These are phyloP conservation scores for Catocala nupta DNA, from an alignment of 2,888 invertebrate species.

Conservation along the genomic window DNA sequence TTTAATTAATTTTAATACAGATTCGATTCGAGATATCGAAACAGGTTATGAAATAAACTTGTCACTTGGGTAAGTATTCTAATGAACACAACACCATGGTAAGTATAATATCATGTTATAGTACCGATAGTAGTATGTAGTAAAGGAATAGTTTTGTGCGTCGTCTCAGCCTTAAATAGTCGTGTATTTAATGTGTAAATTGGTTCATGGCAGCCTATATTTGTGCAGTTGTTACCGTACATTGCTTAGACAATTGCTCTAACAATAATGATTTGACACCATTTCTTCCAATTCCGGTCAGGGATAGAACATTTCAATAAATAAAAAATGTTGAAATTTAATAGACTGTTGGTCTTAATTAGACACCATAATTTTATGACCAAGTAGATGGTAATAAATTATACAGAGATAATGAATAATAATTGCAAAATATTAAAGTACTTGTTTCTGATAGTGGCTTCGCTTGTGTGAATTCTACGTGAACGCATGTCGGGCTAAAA, in stretches of 20 bases:
- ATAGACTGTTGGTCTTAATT: constrained; percentile 27
- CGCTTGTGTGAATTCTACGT: no score
- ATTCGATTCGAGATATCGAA: constrained; percentile 8
- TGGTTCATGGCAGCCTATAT: constrained; percentile 75
- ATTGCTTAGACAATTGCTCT: constrained; percentile 68
- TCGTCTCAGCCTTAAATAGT: constrained; percentile 59
- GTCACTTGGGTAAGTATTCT: background rate
- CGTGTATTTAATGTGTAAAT: constrained; percentile 72
- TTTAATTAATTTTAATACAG: constrained; percentile 16
- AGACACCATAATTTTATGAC: constrained; percentile 16
- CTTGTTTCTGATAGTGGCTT: background rate
- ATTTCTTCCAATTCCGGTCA: constrained; percentile 73
- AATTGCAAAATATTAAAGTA: constrained; percentile 4
- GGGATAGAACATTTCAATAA: constrained; percentile 61
- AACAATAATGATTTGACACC: constrained; percentile 71
- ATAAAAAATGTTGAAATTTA: constrained; percentile 49
- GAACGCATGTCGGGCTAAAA: no score
- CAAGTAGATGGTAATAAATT: constrained; percentile 7
- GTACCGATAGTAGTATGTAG: constrained; percentile 3
- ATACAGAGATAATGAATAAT: background rate
- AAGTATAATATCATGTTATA: constrained; percentile 8
- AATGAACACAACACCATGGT: background rate
- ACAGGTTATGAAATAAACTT: constrained; percentile 15
- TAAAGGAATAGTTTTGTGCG: constrained; percentile 35
- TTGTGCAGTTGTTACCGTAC: constrained; percentile 72